phyloP scores from a whole-genome alignment of 2,888 invertebrate genomes.

The Drosophila meridiana region DNA sequence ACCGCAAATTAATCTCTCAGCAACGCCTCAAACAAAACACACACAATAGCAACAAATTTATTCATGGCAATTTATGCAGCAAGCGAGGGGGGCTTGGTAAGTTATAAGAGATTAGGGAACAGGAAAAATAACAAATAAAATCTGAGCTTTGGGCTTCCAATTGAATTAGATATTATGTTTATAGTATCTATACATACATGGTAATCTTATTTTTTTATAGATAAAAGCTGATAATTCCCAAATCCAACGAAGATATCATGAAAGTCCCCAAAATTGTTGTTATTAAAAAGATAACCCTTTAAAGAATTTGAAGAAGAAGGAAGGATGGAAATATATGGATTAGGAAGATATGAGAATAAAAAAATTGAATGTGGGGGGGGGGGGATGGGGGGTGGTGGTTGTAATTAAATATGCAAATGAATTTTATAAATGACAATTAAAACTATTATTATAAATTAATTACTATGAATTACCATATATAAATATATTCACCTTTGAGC shows the following conservation, averaged over 20 bases:
- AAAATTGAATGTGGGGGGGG: too few species aligned
- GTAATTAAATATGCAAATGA: neutral
- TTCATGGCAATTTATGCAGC: conserved; percentile 11
- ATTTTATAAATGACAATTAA: neutral
- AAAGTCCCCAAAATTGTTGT: too few species aligned
- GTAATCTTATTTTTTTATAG: too few species aligned
- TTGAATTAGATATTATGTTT: neutral
- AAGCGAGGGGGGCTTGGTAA: conserved; percentile 20
- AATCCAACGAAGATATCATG: too few species aligned
- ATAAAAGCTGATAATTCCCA: neutral
- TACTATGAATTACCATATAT: too few species aligned
- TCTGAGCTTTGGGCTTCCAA: neutral
- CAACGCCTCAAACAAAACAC: conserved; percentile 12
- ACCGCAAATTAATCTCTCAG: conserved; percentile 47
- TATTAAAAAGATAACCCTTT: neutral
- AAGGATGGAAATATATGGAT: too few species aligned
- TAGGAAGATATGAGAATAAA: too few species aligned
- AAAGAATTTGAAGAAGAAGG: neutral
- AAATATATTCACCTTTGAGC: neutral
- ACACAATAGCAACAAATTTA: conserved; percentile 22
- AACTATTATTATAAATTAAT: neutral
- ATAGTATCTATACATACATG: neutral
- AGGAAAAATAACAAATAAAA: neutral
- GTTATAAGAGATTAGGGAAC: neutral
- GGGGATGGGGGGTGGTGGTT: too few species aligned